Evolutionary conservation across 2,113 vertebrate genomes (phyloP).

Genomic region (Regulus satrapa): DNA sequence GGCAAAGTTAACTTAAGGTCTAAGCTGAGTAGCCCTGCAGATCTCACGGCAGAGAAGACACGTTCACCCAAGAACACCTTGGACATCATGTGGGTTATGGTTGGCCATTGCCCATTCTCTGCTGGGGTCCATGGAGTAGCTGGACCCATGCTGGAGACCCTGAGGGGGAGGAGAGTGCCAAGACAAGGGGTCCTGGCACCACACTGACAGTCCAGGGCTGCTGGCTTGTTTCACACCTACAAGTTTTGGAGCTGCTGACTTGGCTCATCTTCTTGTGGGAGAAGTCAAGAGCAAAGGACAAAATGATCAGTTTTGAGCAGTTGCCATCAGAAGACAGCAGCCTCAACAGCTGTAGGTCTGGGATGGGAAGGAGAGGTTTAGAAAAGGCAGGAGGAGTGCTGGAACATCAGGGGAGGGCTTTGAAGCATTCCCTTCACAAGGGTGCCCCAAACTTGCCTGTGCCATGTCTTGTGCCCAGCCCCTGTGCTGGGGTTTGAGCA

Average conservation of each 20-base stretch:
- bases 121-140: background rate
- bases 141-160: background rate
- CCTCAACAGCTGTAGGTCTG: background rate
- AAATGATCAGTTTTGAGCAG: background rate
- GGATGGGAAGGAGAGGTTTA: background rate
- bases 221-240: background rate
- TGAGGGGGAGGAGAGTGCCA: background rate
- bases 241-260: background rate
- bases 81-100: rapidly evolving
- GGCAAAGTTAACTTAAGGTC: background rate
- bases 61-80: background rate
- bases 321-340: background rate
- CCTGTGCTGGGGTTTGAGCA: background rate
- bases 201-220: background rate
- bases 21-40: background rate
- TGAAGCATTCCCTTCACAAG: background rate
- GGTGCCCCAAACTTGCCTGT: background rate
- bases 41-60: background rate
- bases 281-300: background rate
- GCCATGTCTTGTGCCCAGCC: rapidly evolving
- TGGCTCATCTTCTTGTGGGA: background rate
- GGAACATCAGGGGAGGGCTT: background rate
- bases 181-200: background rate
- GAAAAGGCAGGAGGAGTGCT: background rate
- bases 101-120: background rate